These are phyloP conservation scores for Mellilla xanthometata DNA, from an alignment of 2,888 invertebrate species.

Conservation along the genomic window DNA sequence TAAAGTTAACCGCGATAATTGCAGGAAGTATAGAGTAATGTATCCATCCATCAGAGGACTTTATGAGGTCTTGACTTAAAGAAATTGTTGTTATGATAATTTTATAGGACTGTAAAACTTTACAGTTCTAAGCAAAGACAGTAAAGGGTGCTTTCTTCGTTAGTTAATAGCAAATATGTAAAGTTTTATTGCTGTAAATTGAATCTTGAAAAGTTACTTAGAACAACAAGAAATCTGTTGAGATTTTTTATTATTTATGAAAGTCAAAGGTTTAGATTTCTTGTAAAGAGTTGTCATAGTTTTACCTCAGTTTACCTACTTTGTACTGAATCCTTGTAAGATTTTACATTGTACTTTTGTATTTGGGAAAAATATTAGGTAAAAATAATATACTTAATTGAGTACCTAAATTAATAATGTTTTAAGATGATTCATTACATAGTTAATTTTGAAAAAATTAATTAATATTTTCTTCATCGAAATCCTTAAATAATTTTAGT, in stretches of 20 bases:
- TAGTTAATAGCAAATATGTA: background rate
- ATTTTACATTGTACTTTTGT: too few species aligned
- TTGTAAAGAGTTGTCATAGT: slow-evolving; percentile 2
- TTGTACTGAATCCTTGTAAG: too few species aligned
- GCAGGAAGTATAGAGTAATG: slow-evolving; percentile 39
- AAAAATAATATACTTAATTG: too few species aligned
- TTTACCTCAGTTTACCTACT: background rate
- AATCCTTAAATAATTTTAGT: too few species aligned
- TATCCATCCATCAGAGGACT: slow-evolving; percentile 45
- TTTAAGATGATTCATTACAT: too few species aligned
- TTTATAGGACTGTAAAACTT: slow-evolving; percentile 21
- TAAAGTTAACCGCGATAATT: slow-evolving; percentile 37
- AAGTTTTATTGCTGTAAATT: too few species aligned
- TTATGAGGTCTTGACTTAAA: slow-evolving; percentile 36
- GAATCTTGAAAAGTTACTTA: background rate
- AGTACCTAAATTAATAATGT: too few species aligned
- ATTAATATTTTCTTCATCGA: too few species aligned
- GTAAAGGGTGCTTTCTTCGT: too few species aligned
- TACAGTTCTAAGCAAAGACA: too few species aligned
- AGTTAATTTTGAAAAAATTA: too few species aligned
- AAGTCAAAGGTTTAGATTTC: slow-evolving; percentile 8
- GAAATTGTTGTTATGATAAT: slow-evolving; percentile 38
- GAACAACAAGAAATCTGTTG: slow-evolving; percentile 10
- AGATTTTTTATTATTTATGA: slow-evolving; percentile 6
- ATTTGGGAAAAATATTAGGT: too few species aligned